phyloP scores from a whole-genome alignment of 2,113 vertebrate species.

The Platanista minor region DNA sequence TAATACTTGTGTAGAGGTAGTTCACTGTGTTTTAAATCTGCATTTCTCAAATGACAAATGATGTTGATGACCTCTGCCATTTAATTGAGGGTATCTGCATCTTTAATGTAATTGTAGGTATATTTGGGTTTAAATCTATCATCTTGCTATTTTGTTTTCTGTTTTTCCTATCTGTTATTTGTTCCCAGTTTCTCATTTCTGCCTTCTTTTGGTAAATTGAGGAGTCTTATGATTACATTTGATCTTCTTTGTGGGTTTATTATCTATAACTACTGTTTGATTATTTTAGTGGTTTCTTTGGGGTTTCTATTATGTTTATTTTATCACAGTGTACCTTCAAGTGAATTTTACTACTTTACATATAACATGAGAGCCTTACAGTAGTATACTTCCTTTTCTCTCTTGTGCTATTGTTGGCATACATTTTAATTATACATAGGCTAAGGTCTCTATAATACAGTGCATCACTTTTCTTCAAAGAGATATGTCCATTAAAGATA shows the following conservation, averaged over 20 bases:
- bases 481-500: background rate
- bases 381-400: background rate
- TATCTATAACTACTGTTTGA: background rate
- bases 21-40: background rate
- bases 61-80: background rate
- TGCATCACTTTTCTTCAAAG: background rate
- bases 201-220: background rate
- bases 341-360: background rate
- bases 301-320: background rate
- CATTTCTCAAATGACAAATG: background rate
- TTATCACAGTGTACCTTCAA: background rate
- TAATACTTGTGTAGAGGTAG: background rate
- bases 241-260: background rate
- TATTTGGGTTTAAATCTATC: background rate
- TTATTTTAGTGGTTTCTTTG: background rate
- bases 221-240: background rate
- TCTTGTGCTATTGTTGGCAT: background rate
- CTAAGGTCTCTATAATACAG: background rate
- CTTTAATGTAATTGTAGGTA: background rate
- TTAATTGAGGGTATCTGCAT: background rate
- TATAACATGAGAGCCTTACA: background rate
- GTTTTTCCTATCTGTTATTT: background rate
- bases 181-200: background rate
- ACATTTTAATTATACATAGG: background rate
- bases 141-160: background rate